These are phyloP conservation scores for Pterocles gutturalis DNA, from an alignment of 2,113 vertebrate genomes.

Conservation along the genomic window DNA sequence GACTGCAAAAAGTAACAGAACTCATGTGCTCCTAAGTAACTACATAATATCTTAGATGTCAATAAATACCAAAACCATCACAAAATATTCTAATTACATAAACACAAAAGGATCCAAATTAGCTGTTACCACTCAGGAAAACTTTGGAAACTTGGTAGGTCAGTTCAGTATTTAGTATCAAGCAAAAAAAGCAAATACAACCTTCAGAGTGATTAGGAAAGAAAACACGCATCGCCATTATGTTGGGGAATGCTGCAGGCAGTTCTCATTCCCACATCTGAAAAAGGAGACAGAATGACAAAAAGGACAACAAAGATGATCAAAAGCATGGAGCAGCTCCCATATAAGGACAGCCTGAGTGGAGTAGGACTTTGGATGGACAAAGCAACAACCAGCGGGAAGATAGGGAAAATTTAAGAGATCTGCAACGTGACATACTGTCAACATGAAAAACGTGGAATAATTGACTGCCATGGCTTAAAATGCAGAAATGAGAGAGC, in stretches of 20 bases:
- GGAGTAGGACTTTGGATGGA: background rate
- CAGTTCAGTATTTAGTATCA: background rate
- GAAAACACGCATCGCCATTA: background rate
- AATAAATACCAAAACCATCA: background rate
- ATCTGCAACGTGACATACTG: background rate
- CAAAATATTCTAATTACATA: background rate
- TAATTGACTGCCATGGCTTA: rapidly evolving
- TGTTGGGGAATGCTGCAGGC: background rate
- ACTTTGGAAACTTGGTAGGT: background rate
- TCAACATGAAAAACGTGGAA: background rate
- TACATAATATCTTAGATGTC: background rate
- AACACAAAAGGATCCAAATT: background rate
- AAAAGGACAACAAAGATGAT: constrained; percentile 20
- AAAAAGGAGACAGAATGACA: constrained; percentile 50
- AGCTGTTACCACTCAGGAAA: background rate
- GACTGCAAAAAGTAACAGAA: background rate
- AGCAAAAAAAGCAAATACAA: background rate
- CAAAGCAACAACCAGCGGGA: background rate
- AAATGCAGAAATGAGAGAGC: background rate
- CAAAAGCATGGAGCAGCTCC: constrained; percentile 17
- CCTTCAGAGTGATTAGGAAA: background rate
- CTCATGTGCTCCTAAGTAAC: background rate
- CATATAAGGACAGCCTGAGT: background rate
- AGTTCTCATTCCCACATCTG: background rate
- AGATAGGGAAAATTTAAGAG: background rate